These are phyloP conservation scores for Echiichthys vipera DNA, from an alignment of 2,797 vertebrate species.

Conservation along the genomic window DNA sequence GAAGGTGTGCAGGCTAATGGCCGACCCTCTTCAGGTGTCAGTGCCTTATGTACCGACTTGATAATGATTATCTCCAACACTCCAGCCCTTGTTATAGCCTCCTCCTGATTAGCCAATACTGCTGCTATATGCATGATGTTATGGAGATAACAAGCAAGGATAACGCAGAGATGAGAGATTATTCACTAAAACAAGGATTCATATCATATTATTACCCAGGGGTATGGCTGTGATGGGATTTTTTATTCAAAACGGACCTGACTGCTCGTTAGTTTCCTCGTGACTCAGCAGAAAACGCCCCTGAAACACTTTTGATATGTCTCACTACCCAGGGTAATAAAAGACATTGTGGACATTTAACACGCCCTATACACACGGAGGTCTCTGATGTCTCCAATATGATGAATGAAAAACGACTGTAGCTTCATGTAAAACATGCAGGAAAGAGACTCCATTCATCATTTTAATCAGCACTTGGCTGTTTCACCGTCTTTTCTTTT, in stretches of 20 bases:
- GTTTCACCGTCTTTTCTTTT: neutral
- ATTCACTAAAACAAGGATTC: neutral
- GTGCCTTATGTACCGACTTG: constrained; percentile 75
- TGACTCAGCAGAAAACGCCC: neutral
- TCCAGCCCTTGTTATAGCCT: constrained; percentile 57
- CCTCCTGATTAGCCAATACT: constrained; percentile 62
- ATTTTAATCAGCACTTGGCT: constrained; percentile 8
- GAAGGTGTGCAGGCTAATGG: constrained; percentile 56
- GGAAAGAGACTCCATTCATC: constrained; percentile 32
- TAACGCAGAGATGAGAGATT: neutral
- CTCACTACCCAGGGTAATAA: neutral
- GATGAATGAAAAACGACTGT: constrained; percentile 31
- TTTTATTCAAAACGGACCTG: neutral
- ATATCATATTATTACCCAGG: neutral
- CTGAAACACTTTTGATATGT: constrained; percentile 5
- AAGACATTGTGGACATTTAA: neutral
- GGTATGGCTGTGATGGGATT: too few relatives aligned
- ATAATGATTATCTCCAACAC: constrained; percentile 80
- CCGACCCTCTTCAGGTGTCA: constrained; percentile 74
- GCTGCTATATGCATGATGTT: constrained; percentile 23
- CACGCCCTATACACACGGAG: constrained; percentile 17
- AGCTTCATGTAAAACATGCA: constrained; percentile 25
- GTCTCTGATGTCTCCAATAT: constrained; percentile 20
- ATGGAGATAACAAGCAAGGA: constrained; percentile 39
- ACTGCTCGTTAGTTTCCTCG: neutral